Evolutionary conservation across 2,113 vertebrate genomes (phyloP), one percentile per base, ranked within the genome.

Genomic region (Gasterosteus aculeatus): DNA sequence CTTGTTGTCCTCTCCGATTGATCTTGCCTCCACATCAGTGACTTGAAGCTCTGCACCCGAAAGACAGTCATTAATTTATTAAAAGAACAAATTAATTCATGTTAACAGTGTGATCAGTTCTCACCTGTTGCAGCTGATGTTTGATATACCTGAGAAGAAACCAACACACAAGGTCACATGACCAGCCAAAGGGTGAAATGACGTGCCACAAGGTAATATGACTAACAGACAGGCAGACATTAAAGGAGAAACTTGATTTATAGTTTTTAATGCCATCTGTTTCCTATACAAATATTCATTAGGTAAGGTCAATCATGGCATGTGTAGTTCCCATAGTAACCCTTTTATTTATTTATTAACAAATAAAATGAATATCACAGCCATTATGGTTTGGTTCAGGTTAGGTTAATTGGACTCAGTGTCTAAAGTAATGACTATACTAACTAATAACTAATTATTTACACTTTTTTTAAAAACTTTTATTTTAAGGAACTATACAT

Each of bases 101-200:
- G 35, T 26, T 7, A 51, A 26, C 1, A 31, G 16, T 59, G 18
- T 15, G 11, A 0, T 16, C 0, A 35, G 41, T 19, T 42, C 90
- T 91, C 74, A 94, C 93, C 92, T 82, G 87, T 73, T 9, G 88
- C 38, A 58, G 88, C 58, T 51, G 84, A 68, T 41, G 58, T 3
- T 4, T 74, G 78, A 71, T 22, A 3, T 14, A 85, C 85, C 89
- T 93, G 85, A 69, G 11, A 62, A 60, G 38, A 78, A 33, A 80
- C 26, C 78, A 29, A 74, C 53, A 78, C 12, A 60, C n/a, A 7
- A 72, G 22, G 19, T 59, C 46, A 69, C 57, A 35, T 61, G 19
- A 67, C 9, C 51, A 56, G 41, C 29, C 35, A 38, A 38, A 5
- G 35, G 35, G 35, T 38, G 1, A 38, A 1, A 38, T 38, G 7